A percentile compares a stretch with the other conserved stretches of the same genome.
These are phyloP conservation scores for Adoxophyes honmai DNA, from an alignment of 1,140 invertebrate species.

Conservation along the genomic window DNA sequence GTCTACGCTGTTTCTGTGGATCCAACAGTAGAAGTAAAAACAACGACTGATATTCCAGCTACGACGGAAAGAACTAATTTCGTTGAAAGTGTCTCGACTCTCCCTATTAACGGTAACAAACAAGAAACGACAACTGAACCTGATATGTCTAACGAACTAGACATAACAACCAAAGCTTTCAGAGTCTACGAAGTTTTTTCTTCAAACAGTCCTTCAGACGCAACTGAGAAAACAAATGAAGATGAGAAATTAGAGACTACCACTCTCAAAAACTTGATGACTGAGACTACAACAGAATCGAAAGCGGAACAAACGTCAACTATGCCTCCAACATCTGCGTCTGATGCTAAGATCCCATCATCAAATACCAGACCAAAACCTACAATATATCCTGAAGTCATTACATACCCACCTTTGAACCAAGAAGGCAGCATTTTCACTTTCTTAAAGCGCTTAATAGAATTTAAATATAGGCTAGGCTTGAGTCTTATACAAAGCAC, in stretches of 20 bases:
- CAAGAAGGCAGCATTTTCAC: conserved; percentile 54
- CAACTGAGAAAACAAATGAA: conserved; percentile 22
- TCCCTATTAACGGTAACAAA: conserved; percentile 45
- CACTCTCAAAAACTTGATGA: conserved; percentile 46
- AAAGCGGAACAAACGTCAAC: conserved; percentile 54
- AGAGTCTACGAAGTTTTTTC: conserved; percentile 62
- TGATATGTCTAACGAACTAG: conserved; percentile 43
- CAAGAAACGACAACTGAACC: conserved; percentile 36
- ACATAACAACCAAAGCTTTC: conserved; percentile 57
- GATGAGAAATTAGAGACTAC: conserved; percentile 36
- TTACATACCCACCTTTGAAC: conserved; percentile 58
- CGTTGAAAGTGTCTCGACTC: conserved; percentile 61
- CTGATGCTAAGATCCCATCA: conserved; percentile 27
- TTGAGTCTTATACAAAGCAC: conserved; percentile 70
- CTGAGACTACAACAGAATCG: conserved; percentile 58
- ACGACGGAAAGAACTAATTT: conserved; percentile 36
- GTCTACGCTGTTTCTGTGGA: conserved; percentile 48
- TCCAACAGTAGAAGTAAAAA: conserved; percentile 30
- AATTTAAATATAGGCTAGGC: conserved; percentile 71
- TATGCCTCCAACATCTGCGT: conserved; percentile 37
- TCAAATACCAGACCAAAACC: conserved; percentile 31
- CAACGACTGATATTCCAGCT: conserved; percentile 27
- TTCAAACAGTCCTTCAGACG: conserved; percentile 29
- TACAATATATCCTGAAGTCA: conserved; percentile 43
- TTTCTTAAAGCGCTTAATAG: conserved; percentile 66